These are phyloP conservation scores for Addax nasomaculatus DNA, from an alignment of 2,113 vertebrate species.

Conservation along the genomic window DNA sequence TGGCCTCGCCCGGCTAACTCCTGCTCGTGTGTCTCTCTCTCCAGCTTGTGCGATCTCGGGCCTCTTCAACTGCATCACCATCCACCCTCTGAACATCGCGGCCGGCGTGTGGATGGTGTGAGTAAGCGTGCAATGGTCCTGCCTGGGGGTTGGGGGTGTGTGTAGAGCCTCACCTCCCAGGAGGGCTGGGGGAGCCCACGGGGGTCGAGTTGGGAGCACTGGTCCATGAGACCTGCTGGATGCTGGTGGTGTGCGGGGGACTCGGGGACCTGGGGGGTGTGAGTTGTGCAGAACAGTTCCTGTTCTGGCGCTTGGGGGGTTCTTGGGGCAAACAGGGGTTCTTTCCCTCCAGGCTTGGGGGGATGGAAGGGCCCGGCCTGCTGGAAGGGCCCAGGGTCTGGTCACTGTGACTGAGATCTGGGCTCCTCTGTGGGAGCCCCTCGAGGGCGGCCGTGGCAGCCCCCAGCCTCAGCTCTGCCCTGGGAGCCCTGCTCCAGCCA, in stretches of 20 bases:
- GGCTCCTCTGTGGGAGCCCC: neutral
- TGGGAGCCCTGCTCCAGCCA: neutral
- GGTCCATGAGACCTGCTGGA: neutral
- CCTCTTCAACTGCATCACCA: conserved; percentile 94
- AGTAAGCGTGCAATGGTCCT: conserved; percentile 68
- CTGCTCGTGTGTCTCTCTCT: neutral
- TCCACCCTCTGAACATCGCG: conserved; percentile 95
- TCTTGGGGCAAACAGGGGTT: neutral
- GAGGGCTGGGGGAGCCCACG: neutral
- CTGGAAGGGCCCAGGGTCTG: neutral
- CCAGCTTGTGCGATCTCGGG: conserved; percentile 90
- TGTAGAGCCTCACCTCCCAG: neutral
- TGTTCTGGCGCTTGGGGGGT: neutral
- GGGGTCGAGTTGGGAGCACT: neutral
- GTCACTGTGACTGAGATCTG: neutral
- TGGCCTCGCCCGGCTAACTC: neutral
- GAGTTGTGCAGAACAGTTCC: neutral
- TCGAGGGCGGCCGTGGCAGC: neutral
- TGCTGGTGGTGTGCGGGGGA: neutral
- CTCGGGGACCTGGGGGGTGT: rapidly evolving
- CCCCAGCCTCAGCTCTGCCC: neutral
- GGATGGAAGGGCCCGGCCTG: neutral
- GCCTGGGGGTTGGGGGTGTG: rapidly evolving
- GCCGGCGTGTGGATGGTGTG: conserved; percentile 99
- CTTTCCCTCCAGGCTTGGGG: neutral